Percentiles rank a stretch among this genome's conserved stretches.
Evolutionary conservation across 2,888 invertebrate species (phyloP).

Genomic region (Nomada fucata): DNA sequence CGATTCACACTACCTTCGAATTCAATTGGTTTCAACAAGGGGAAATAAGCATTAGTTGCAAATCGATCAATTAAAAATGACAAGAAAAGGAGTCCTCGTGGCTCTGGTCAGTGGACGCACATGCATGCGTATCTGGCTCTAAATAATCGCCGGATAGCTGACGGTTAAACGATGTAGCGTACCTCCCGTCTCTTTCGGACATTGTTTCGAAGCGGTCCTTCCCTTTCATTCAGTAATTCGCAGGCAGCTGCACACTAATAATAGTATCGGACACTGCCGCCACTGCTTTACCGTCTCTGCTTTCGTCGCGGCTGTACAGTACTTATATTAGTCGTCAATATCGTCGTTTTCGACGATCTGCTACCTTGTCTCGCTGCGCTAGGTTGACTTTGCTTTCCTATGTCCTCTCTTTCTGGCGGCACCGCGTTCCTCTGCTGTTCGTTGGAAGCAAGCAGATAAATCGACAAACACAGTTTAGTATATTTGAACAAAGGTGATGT

Average conservation of each 20-base stretch:
- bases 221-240: slow-evolving; percentile 79
- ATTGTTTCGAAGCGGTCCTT: slow-evolving; percentile 78
- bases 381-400: slow-evolving; percentile 5
- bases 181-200: slow-evolving; percentile 62
- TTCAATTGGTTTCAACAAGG: slow-evolving; percentile 17
- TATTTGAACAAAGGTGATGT: not conserved
- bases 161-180: slow-evolving; percentile 56
- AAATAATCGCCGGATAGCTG: slow-evolving; percentile 61
- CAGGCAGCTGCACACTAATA: slow-evolving; percentile 81
- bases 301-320: slow-evolving; percentile 50
- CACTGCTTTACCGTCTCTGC: slow-evolving; percentile 59
- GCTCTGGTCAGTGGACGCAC: not conserved
- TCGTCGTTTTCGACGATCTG: slow-evolving; percentile 41
- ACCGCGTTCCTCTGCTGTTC: slow-evolving; percentile 9
- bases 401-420: not conserved
- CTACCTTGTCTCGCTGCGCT: slow-evolving; percentile 39
- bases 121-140: slow-evolving; percentile 25
- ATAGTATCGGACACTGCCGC: slow-evolving; percentile 78
- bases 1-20: slow-evolving; percentile 8
- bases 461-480: not conserved
- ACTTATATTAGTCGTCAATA: slow-evolving; percentile 54
- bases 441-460: not conserved
- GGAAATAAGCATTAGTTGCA: slow-evolving; percentile 17
- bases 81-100: not conserved
- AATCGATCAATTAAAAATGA: slow-evolving; percentile 22